Evolutionary conservation across 2,113 vertebrate genomes (phyloP), one percentile per base, ranked within the genome.

Genomic region (Ammospiza caudacuta): DNA sequence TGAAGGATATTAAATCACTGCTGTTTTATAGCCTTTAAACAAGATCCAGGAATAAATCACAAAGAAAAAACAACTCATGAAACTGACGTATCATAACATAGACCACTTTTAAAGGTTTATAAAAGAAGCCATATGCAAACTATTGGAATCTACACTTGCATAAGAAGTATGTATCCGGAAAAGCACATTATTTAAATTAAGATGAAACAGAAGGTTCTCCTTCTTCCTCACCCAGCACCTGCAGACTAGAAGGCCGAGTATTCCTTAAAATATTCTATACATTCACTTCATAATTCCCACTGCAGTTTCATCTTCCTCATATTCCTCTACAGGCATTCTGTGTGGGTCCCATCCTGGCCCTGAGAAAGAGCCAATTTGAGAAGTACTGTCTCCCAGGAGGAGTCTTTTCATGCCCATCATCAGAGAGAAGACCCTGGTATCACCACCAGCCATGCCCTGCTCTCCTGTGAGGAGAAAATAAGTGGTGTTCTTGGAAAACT

Each of bases 21-120:
- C 18, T 82, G 12, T 59, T 90, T 94, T 37, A 75, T 2, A 59
- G 62, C 31, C 47, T 76, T 84, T 88, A 83, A 92, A 94, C 57
- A 67, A 87, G 23, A 43, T 28, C 62, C 11, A 41, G 22, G 3
- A 49, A 79, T 22, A 89, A 87, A 75, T 87, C 46, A 87, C 9
- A 88, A 73, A 88, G 28, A 62, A 89, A 83, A 83, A 75, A 18
- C 4, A 66, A 49, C 22, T 63, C 82, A 73, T 29, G 9, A 44
- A 67, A 67, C 24, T 33, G 24, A 84, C 80, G 7, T 61, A 80
- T 83, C 31, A 17, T 61, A 91, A 64, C 19, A 63, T 4, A 54
- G 39, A 10, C 37, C 28, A 59, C 12, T 43, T 82, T 49, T 15
- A 66, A 57, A 33, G 8, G 3, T 72, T 78, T 52, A 41, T 63